Evolutionary conservation across 2,113 vertebrate species (phyloP), one percentile per base, ranked within the genome.

Genomic region (Physeter macrocephalus): DNA sequence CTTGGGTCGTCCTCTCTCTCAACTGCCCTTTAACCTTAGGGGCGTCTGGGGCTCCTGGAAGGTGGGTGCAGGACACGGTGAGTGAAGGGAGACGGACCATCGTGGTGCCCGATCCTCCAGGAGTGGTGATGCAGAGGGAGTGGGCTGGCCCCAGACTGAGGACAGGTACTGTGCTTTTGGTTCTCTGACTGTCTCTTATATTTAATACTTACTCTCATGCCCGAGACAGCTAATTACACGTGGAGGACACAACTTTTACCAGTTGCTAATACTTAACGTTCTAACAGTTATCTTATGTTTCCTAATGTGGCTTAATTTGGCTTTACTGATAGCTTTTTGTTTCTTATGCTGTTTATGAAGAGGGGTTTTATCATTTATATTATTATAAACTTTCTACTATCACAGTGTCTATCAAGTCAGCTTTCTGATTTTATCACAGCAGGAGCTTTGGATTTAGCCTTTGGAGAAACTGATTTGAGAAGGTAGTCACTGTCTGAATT

Each of bases 131-230:
- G 39, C 17, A 27, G 23, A 12, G 31, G 4, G 39, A 54, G 23
- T 21, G 21, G 52, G 75, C 14, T 62, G 21, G 43, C 31, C 69
- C 39, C 27, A 39, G 21, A n/a, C 15, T 67, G 13, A 46, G 67
- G 36, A 29, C 8, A 21, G 2, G 0, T 1, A 1, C 31, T 59
- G 43, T 34, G 41, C 1, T 2, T 18, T 69, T n/a, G 88, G 18
- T 69, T 75, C n/a, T 46, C 46, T 64, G 31, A 23, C 36, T 46
- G 52, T 87, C 78, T 66, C 29, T 46, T n/a, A 15, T 18, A 2
- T 25, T 87, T 36, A 31, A 15, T 18, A 4, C 31, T 89, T 36
- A 27, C 20, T 20, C 39, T 57, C 4, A 41, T 15, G 52, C 21
- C 29, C 15, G 36, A 54, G 29, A 39, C 15, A 91, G 71, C 3